Base-by-base conservation (phyloP, 2,113 vertebrate genomes). In the Atrichornis clamosus region DNA sequence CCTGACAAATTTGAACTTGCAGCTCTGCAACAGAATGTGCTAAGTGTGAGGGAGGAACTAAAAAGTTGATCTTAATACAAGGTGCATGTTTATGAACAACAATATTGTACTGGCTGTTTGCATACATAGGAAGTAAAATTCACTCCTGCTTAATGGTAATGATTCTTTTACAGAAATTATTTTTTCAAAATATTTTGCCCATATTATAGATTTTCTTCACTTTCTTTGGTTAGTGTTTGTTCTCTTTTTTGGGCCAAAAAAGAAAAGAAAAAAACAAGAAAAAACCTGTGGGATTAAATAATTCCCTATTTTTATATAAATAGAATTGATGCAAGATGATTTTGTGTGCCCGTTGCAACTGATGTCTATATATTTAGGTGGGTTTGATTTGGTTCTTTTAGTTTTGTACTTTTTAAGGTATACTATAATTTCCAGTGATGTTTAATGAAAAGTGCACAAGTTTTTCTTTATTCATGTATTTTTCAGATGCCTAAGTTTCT, bases 1-100 rank as follows among this genome's bases (percentile, higher is more conserved):
- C 76, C 70, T 93, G 68, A 73, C 64, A 55, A 88, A 91, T 91
- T 90, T 82, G 62, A 77, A 82, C 92, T 89, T 91, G 89, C 44
- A 68, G 15, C 50, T 92, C 89, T 90, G 83, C 62, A 67, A 17
- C 60, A 77, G n/a, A 70, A 68, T 72, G 75, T 80, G 52, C 75
- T 67, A 23, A 55, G 56, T 49, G 37, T 49, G 64, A 94, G 22
- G 33, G 60, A 81, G 52, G 41, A 88, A 67, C 56, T 28, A 63
- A 87, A 83, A 87, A 24, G 42, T 62, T 44, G 22, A 27, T 85
- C 55, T 76, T 85, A 53, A 42, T 44, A 49, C 17, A 41, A 47
- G 49, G 47, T 77, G 21, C n/a, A 23, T 81, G 33, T 74, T 94
- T 63, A 28, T 59, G 68, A 80, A 35, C 49, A 75, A 14, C 50